These are phyloP conservation scores for Chloroclystis v-ata DNA, from an alignment of 2,888 invertebrate genomes.

Conservation along the genomic window DNA sequence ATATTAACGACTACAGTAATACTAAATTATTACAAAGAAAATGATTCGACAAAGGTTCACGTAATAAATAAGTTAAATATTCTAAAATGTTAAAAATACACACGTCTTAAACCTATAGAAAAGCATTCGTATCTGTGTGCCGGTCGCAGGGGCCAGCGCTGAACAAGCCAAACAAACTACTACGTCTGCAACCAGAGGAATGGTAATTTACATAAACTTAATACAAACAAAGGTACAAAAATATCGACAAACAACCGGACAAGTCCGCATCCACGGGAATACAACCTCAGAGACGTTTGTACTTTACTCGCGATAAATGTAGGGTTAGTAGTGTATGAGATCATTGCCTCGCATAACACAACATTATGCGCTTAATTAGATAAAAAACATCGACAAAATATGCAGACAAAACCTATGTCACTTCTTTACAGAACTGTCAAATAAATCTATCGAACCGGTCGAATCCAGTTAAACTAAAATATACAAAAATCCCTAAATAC, in stretches of 20 bases:
- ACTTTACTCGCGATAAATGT: slow-evolving; percentile 70
- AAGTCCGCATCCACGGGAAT: slow-evolving; percentile 30
- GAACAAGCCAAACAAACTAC: slow-evolving; percentile 57
- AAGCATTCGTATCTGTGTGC: slow-evolving; percentile 64
- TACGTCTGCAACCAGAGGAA: slow-evolving; percentile 57
- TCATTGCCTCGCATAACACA: slow-evolving; percentile 68
- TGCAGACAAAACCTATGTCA: slow-evolving; percentile 61
- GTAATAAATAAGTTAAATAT: slow-evolving; percentile 78
- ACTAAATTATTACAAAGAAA: slow-evolving; percentile 76
- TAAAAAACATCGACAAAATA: slow-evolving; percentile 66
- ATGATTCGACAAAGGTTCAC: slow-evolving; percentile 72
- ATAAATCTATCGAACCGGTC: slow-evolving; percentile 52
- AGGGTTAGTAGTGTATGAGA: slow-evolving; percentile 74
- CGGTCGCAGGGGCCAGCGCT: slow-evolving; percentile 35
- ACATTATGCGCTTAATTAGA: slow-evolving; percentile 70
- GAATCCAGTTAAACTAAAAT: slow-evolving; percentile 61
- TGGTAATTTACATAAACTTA: slow-evolving; percentile 62
- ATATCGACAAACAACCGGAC: slow-evolving; percentile 57
- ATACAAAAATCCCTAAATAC: slow-evolving; percentile 67
- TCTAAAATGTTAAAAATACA: slow-evolving; percentile 78
- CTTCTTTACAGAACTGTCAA: slow-evolving; percentile 60
- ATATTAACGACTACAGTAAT: slow-evolving; percentile 73
- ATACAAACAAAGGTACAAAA: slow-evolving; percentile 73
- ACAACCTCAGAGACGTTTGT: slow-evolving; percentile 54
- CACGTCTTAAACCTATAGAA: slow-evolving; percentile 75